Percentiles rank a stretch among this genome's conserved stretches.
These are phyloP conservation scores for Actinopyga echinites DNA, from an alignment of 53 echinoderm and acorn worm genomes.

Conservation along the genomic window DNA sequence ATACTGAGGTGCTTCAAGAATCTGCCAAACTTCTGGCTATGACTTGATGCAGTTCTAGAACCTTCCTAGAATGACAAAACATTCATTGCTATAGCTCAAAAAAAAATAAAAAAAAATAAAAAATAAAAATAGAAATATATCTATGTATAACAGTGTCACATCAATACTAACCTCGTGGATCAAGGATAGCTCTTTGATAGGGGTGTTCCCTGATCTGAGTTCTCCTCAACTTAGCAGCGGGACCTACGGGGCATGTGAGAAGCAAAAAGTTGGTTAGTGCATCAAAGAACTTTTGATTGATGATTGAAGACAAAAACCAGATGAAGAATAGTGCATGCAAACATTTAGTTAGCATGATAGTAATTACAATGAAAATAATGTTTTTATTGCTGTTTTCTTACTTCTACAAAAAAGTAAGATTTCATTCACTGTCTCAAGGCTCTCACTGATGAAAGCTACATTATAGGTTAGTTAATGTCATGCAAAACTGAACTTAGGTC, in stretches of 20 bases:
- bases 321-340: slow-evolving; percentile 1
- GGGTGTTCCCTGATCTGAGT: slow-evolving; percentile 92
- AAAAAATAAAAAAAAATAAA: neutral
- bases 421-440: neutral
- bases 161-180: slow-evolving; percentile 89
- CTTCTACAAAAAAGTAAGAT: neutral
- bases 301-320: neutral
- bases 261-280: slow-evolving; percentile 41
- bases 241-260: slow-evolving; percentile 71
- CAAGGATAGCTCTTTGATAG: slow-evolving; percentile 95
- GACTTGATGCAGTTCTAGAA: too few species aligned
- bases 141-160: too few species aligned
- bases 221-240: slow-evolving; percentile 85
- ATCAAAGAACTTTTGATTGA: neutral
- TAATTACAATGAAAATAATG: too few species aligned
- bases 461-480: neutral
- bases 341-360: neutral
- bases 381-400: too few species aligned
- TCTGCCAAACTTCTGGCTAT: too few species aligned
- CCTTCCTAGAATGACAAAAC: too few species aligned
- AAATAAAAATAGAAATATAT: neutral
- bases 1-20: too few species aligned
- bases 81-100: too few species aligned
- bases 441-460: neutral
- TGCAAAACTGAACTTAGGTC: neutral